Evolutionary conservation across 2,888 invertebrate genomes (phyloP), one percentile per base, ranked within the genome.

Genomic region (Pristionchus fissidentatus): DNA sequence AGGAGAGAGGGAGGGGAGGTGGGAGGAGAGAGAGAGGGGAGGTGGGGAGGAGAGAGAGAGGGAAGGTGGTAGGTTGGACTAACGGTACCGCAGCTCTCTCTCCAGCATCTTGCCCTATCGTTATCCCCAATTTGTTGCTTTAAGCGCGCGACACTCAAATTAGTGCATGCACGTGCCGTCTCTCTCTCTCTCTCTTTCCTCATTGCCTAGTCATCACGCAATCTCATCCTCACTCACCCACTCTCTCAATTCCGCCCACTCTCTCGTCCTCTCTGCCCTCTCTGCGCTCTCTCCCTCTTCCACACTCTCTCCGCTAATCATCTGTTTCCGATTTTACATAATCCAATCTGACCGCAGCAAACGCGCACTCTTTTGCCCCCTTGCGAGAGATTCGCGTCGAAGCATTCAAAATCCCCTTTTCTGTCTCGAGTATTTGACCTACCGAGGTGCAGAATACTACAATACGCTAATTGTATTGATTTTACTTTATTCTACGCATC

Each of bases 251-350:
- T 60, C 32, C 8, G 32, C 22, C 32, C 60, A 10, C 60, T 66
- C 66, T 38, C 66, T 38, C 38, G 38, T 66, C 38, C 19, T 15
- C 32, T 60, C 60, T 60, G 60, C 10, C 55, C 60, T 60, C 19
- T 60, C 60, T 60, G 60, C 66, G 19, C 55, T 38, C 66, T 38
- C 38, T 19, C 66, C 38, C 38, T 19, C 66, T 13, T 29, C 66
- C 66, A 19, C 66, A 13, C 66, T 66, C 60, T 4, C 60, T 29
- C 66, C 66, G 29, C 66, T 66, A 66, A 66, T 66, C 66, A 66
- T 66, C 66, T 66, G 66, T 66, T 66, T 66, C 66, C 66, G 66
- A 66, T 66, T 66, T 66, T 66, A 66, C 66, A 66, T 66, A 66
- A 66, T 66, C 66, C 66, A 66, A 66, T 66, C 66, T 66, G 66